Conservation (phyloP, 2,888 invertebrate genomes). For the Tromatobia lineatoria region DNA sequence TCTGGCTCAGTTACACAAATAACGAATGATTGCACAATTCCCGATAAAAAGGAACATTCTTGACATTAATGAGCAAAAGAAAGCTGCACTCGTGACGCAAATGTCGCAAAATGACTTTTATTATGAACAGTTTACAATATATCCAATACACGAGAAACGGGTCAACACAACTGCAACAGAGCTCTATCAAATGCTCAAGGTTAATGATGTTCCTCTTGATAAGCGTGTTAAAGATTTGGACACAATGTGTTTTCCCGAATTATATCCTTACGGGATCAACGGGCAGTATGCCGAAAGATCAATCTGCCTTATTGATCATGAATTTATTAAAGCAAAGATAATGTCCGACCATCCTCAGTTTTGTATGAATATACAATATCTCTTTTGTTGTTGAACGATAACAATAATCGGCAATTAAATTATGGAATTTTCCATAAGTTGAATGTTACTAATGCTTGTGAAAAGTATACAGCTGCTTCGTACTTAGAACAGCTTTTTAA, state of each 20-base stretch:
- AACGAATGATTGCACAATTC: neutral
- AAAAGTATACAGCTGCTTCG: too few relatives aligned
- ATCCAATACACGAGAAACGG: slow-evolving; percentile 69
- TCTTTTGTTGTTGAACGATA: slow-evolving; percentile 73
- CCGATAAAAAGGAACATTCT: neutral
- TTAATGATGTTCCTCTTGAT: slow-evolving; percentile 68
- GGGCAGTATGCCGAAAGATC: slow-evolving; percentile 64
- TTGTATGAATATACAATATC: slow-evolving; percentile 73
- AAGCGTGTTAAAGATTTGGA: slow-evolving; percentile 60
- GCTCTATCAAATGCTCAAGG: slow-evolving; percentile 73
- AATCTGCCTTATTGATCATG: too few relatives aligned
- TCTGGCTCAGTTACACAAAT: neutral
- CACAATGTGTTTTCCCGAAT: slow-evolving; percentile 68
- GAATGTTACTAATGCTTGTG: slow-evolving; percentile 63
- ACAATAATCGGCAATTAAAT: slow-evolving; percentile 71
- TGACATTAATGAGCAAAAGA: neutral
- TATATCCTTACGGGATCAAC: slow-evolving; percentile 62
- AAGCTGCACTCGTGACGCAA: slow-evolving; percentile 58
- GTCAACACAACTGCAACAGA: slow-evolving; percentile 66
- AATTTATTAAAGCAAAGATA: slow-evolving; percentile 71
- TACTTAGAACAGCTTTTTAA: slow-evolving; percentile 63
- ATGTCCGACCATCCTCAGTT: slow-evolving; percentile 74
- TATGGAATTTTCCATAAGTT: slow-evolving; percentile 70
- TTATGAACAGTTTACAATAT: slow-evolving; percentile 65
- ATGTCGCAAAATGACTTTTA: slow-evolving; percentile 60